Evolutionary conservation across 2,888 invertebrate genomes (phyloP).

Genomic region (Gymnocheta viridis): DNA sequence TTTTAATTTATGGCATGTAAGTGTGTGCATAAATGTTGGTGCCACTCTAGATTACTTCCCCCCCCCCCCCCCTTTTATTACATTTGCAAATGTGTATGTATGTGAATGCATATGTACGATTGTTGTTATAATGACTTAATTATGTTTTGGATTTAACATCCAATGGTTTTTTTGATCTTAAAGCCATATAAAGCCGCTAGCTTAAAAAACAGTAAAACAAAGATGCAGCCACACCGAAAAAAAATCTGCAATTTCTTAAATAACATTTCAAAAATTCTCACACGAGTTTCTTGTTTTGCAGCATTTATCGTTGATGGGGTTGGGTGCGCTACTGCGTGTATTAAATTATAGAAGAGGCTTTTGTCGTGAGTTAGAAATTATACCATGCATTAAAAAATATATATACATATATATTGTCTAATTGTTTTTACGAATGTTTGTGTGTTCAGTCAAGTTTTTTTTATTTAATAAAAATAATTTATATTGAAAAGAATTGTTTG

Average conservation of each 20-base stretch:
- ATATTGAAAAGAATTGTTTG: no score
- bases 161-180: slow-evolving; percentile 59
- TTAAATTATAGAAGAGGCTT: not conserved
- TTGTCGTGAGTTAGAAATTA: not conserved
- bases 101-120: slow-evolving; percentile 14
- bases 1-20: slow-evolving; percentile 41
- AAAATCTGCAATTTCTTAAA: slow-evolving; percentile 29
- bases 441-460: no score
- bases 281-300: slow-evolving; percentile 40
- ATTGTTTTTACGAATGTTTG: no score
- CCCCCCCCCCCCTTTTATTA: slow-evolving; percentile 11
- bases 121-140: slow-evolving; percentile 67
- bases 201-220: slow-evolving; percentile 12
- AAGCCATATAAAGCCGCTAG: slow-evolving; percentile 47
- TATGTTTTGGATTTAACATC: slow-evolving; percentile 60
- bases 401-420: no score
- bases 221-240: not conserved
- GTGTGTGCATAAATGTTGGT: slow-evolving; percentile 29
- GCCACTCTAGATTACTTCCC: slow-evolving; percentile 43
- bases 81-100: slow-evolving; percentile 25
- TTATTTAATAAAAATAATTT: no score
- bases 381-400: not conserved
- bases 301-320: slow-evolving; percentile 3
- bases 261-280: slow-evolving; percentile 55
- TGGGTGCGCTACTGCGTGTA: not conserved